Percentiles rank a stretch among this genome's conserved stretches.
These are phyloP conservation scores for Oreochromis aureus DNA, from an alignment of 2,113 vertebrate genomes.

Conservation along the genomic window DNA sequence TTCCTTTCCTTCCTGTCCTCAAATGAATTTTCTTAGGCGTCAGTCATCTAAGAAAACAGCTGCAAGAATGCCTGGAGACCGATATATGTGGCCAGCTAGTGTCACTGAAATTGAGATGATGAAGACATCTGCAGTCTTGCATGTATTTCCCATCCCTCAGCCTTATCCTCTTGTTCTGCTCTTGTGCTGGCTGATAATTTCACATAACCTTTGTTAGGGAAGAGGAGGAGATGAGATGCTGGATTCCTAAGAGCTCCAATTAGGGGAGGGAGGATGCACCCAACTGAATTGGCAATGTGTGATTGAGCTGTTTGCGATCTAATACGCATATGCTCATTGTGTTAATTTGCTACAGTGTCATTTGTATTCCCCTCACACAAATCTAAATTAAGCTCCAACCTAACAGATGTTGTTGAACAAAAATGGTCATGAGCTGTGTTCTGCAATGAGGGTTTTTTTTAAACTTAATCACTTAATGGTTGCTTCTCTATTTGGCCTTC, in stretches of 20 bases:
- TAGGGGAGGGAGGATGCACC: neutral
- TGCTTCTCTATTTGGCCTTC: neutral
- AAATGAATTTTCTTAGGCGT: neutral
- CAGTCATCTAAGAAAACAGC: neutral
- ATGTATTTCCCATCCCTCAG: neutral
- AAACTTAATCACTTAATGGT: neutral
- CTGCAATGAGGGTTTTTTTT: neutral
- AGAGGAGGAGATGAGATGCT: neutral
- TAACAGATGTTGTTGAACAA: neutral
- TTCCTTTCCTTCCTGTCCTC: conserved; percentile 4
- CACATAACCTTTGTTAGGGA: conserved; percentile 7
- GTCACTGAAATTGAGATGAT: neutral
- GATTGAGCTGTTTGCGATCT: conserved; percentile 30
- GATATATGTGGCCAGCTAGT: neutral
- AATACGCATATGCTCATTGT: neutral
- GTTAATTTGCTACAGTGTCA: neutral
- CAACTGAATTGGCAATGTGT: conserved; percentile 10
- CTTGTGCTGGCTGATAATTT: conserved; percentile 2
- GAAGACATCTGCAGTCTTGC: neutral
- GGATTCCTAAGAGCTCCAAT: neutral
- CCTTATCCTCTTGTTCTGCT: neutral
- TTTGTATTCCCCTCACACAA: neutral
- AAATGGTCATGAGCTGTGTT: neutral
- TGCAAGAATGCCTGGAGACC: neutral
- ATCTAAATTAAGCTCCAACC: neutral